Conservation (phyloP, 2,888 invertebrate species). For the Pyrochroa serraticornis region DNA sequence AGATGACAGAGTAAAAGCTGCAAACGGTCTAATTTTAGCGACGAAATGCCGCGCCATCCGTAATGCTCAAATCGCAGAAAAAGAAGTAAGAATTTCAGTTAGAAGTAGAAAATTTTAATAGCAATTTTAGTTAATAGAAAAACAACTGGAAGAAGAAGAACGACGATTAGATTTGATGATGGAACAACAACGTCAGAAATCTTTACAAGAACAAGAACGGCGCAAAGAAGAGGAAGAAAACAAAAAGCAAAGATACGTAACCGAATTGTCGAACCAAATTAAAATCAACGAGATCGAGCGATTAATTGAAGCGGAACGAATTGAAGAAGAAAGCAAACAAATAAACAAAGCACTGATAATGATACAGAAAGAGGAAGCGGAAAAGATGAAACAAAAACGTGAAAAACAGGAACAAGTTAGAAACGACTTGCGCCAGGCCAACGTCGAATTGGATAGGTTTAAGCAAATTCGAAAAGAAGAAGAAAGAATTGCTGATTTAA, state of each 20-base stretch:
- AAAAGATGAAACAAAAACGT: constrained; percentile 64
- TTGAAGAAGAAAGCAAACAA: constrained; percentile 71
- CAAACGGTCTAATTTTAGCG: constrained; percentile 79
- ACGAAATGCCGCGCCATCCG: constrained; percentile 86
- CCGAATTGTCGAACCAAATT: constrained; percentile 59
- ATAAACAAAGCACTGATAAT: constrained; percentile 68
- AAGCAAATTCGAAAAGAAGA: constrained; percentile 70
- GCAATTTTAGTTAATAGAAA: constrained; percentile 59
- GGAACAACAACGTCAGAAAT: constrained; percentile 70
- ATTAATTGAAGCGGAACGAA: constrained; percentile 67
- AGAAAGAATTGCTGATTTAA: constrained; percentile 67
- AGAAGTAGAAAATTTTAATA: constrained; percentile 5
- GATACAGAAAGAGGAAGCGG: constrained; percentile 69
- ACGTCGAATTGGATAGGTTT: constrained; percentile 66
- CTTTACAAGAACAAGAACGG: constrained; percentile 63
- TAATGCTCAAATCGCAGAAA: constrained; percentile 80
- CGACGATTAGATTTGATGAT: constrained; percentile 70
- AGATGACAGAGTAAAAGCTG: constrained; percentile 71
- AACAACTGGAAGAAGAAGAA: constrained; percentile 64
- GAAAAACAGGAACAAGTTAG: constrained; percentile 63
- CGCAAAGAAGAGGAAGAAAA: constrained; percentile 55
- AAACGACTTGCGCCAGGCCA: constrained; percentile 66
- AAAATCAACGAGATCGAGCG: constrained; percentile 61
- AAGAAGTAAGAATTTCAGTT: constrained; percentile 46
- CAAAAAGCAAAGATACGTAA: constrained; percentile 46